Percentiles rank a stretch among this genome's conserved stretches.
Evolutionary conservation across 2,797 vertebrate species (phyloP).

Genomic region (Cichlasoma orientale): DNA sequence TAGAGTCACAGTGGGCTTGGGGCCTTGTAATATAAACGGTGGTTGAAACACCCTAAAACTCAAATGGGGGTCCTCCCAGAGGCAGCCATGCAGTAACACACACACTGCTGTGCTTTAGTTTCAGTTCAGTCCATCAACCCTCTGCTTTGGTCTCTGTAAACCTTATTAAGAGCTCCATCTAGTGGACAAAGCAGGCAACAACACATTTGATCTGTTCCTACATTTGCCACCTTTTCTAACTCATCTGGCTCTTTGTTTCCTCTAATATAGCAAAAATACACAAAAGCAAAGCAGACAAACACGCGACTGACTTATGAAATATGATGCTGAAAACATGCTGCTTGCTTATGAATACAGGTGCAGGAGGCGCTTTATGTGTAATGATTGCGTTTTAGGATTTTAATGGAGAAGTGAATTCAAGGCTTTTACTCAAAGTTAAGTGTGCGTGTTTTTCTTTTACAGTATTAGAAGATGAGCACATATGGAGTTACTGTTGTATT

Average conservation of each 20-base stretch:
- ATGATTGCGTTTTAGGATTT: not conserved
- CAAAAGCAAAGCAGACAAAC: not conserved
- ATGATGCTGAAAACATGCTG: not conserved
- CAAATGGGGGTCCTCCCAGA: not conserved
- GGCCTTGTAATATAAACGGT: not conserved
- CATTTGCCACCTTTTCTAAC: not conserved
- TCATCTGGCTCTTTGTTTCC: not conserved
- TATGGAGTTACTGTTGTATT: not conserved
- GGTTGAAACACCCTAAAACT: not conserved
- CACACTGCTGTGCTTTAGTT: not conserved
- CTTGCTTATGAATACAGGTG: not conserved
- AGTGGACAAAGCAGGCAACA: constrained; percentile 12
- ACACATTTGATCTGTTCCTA: not conserved
- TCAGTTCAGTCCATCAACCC: not conserved
- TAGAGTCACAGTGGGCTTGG: not conserved
- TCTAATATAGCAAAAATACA: not conserved
- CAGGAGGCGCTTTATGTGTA: fast-evolving
- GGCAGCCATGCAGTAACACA: not conserved
- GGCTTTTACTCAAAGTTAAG: not conserved
- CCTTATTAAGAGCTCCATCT: constrained; percentile 45
- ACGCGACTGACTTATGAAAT: not conserved
- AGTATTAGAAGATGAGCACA: fast-evolving
- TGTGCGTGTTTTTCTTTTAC: not conserved
- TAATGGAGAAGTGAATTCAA: not conserved
- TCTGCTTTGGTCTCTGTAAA: not conserved